These are phyloP conservation scores for Mormyrus proboscirostris DNA, from an alignment of 2,797 vertebrate species.

Conservation along the genomic window DNA sequence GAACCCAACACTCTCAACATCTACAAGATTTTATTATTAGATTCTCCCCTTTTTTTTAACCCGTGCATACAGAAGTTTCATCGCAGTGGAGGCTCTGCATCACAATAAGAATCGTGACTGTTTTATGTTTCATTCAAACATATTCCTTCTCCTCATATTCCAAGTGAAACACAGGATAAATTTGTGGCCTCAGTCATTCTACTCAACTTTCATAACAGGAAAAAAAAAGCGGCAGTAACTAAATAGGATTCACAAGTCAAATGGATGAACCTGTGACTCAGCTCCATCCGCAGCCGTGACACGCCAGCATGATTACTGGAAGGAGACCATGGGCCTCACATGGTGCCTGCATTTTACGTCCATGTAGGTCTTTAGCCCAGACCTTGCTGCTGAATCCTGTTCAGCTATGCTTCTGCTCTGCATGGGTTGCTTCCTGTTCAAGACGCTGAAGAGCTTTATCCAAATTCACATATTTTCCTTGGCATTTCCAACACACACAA, in stretches of 20 bases:
- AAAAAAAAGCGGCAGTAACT: background rate
- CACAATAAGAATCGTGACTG: background rate
- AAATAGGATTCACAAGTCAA: background rate
- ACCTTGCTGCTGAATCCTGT: background rate
- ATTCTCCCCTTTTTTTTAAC: background rate
- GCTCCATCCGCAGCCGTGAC: background rate
- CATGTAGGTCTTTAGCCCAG: background rate
- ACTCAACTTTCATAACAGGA: background rate
- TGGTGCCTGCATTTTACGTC: background rate
- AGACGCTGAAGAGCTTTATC: background rate
- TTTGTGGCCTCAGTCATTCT: background rate
- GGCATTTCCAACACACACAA: background rate
- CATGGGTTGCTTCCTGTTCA: constrained; percentile 4
- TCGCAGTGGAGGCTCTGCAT: background rate
- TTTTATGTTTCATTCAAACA: background rate
- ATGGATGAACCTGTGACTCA: background rate
- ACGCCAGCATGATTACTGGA: background rate
- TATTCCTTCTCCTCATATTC: background rate
- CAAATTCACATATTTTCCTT: background rate
- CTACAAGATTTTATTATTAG: background rate
- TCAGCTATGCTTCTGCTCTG: background rate
- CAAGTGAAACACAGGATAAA: background rate
- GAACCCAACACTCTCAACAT: background rate
- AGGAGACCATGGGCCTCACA: background rate
- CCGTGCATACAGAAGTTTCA: background rate